Evolutionary conservation across 2,113 vertebrate genomes (phyloP), one percentile per base, ranked within the genome.

Genomic region (Sinocyclocheilus anshuiensis): DNA sequence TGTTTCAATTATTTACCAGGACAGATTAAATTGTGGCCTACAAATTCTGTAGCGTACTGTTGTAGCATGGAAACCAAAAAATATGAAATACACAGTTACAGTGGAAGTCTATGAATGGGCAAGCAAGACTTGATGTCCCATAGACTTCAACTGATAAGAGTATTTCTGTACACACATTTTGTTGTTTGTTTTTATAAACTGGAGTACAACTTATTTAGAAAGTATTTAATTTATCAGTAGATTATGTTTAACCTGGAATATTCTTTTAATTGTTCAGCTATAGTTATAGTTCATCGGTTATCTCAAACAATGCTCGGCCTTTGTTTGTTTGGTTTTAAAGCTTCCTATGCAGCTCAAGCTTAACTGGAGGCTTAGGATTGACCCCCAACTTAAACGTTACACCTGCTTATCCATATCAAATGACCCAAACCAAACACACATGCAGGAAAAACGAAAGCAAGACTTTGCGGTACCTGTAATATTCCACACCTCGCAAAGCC

Each of bases 271-370:
- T 18, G 67, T 29, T 2, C 45, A 12, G 42, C 9, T 42, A 42
- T 42, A 42, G 42, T 42, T 42, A 42, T 42, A 42, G 42, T 42
- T 42, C 7, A 9, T 42, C 87, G 88, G 91, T 92, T 92, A 93
- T 93, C 90, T 91, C 87, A 91, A 93, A 93, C 89, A 84, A 91
- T 87, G 88, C 87, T 10, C 9, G 1, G 42, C 42, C 42, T 45
- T 45, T 10, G 89, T 91, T 94, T 94, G 92, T 90, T 85, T 91
- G 86, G 83, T 89, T 89, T 91, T 90, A 69, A 50, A 77, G 75
- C 50, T 42, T 24, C 29, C 1, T 76, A 42, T 55, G 29, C 15
- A 72, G 39, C 83, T 33, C 6, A 48, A 88, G 78, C 83, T 59
- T 84, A 53, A 77, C 33, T 26, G 63, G n/a, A 65, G 18, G 36